These are phyloP conservation scores for Drosophila subsilvestris DNA, from an alignment of 2,888 invertebrate species.

Conservation along the genomic window DNA sequence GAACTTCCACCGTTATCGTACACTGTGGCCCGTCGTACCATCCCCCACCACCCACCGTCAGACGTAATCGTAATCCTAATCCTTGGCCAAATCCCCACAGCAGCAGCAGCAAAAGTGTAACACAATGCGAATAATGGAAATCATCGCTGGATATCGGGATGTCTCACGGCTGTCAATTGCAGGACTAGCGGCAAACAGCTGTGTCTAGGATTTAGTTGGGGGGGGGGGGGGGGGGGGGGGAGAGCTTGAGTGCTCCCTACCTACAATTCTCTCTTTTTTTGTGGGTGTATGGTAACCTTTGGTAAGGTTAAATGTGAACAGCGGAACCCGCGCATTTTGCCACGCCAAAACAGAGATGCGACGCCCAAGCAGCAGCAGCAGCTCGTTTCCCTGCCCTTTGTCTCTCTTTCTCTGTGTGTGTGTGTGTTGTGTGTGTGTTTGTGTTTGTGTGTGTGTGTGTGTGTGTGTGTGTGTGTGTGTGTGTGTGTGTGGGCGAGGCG, in stretches of 20 bases:
- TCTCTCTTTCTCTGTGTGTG: constrained; percentile 30
- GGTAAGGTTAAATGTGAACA: constrained; percentile 72
- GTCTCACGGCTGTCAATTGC: constrained; percentile 69
- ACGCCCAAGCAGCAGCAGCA: constrained; percentile 15
- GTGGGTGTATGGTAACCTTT: constrained; percentile 61
- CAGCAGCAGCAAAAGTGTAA: constrained; percentile 20
- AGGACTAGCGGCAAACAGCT: constrained; percentile 24
- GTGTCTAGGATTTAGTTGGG: not conserved
- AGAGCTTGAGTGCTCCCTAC: not conserved
- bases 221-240: not conserved
- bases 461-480: constrained; percentile 24
- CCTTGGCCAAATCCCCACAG: constrained; percentile 19
- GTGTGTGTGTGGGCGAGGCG: constrained; percentile 13
- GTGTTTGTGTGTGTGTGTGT: constrained; percentile 31
- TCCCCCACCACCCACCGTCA: not conserved
- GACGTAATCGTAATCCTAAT: constrained; percentile 25
- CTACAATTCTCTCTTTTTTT: constrained; percentile 7
- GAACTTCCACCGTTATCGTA: not conserved
- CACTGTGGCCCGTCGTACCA: not conserved
- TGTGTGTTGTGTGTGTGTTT: too few relatives aligned
- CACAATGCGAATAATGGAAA: constrained; percentile 42
- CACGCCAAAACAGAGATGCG: constrained; percentile 47
- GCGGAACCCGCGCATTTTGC: constrained; percentile 67
- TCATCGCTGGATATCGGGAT: constrained; percentile 42
- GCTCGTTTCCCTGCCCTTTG: constrained; percentile 62